Evolutionary conservation across 1,140 invertebrate genomes (phyloP).

Genomic region (Dendroctonus valens): DNA sequence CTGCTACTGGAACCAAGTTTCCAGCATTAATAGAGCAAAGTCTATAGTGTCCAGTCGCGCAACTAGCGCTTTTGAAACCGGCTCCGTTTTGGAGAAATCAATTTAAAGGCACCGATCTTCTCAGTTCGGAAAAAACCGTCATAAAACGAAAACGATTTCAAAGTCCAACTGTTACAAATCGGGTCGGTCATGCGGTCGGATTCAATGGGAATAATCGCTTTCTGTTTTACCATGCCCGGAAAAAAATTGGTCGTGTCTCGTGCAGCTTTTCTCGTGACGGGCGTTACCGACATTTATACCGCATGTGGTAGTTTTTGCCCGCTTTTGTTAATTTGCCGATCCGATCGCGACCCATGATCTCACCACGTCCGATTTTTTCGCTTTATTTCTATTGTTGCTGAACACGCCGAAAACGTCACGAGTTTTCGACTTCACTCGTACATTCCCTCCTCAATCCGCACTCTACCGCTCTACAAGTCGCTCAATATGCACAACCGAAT

Average conservation of each 20-base stretch:
- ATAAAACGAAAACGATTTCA: background rate
- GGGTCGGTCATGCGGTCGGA: conserved; percentile 17
- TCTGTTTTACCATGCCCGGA: conserved; percentile 9
- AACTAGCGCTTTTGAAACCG: too few species aligned
- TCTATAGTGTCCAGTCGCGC: too few species aligned
- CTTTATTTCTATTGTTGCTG: conserved; percentile 2
- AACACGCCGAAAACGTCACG: background rate
- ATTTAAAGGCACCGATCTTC: too few species aligned
- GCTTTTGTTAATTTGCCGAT: conserved; percentile 17
- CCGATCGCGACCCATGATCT: conserved; percentile 12
- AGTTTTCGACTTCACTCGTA: background rate
- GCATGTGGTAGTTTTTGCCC: conserved; percentile 17
- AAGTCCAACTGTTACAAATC: conserved; percentile 8
- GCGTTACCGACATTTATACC: conserved; percentile 21
- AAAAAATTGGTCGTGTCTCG: conserved; percentile 28
- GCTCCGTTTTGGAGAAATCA: too few species aligned
- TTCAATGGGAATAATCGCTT: conserved; percentile 14
- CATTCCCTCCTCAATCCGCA: too few species aligned
- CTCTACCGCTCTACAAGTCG: too few species aligned
- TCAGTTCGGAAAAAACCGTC: background rate
- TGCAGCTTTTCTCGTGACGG: conserved; percentile 25
- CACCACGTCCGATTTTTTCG: background rate
- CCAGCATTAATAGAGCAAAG: too few species aligned
- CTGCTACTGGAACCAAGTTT: too few species aligned
- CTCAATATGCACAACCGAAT: too few species aligned